Evolutionary conservation across 2,888 invertebrate species (phyloP), one percentile per base, ranked within the genome.

Genomic region (Phanerotoma sp.): DNA sequence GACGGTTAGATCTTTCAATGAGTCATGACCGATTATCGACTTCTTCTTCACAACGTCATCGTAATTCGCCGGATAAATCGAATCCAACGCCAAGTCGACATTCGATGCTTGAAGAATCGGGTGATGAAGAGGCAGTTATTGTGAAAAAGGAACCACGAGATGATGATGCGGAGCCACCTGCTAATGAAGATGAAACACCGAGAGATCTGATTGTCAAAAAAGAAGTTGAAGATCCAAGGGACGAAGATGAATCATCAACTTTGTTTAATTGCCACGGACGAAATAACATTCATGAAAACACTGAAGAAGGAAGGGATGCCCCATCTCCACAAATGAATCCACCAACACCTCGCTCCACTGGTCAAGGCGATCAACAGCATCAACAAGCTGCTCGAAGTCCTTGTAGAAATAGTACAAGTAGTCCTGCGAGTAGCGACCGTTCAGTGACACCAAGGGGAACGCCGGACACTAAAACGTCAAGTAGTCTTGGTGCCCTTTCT

Each of bases 401-500:
- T 1, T 82, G 83, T 64, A 70, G 83, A 58, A 83, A 82, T 67
- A 83, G 75, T 72, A 85, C 82, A 33, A 79, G 80, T 63, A 91
- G 91, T 77, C 91, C 91, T 0, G 86, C 86, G 16, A 89, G 89
- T 67, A 83, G 83, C 62, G 91, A 91, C 66, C 84, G 90, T 46
- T 91, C 90, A 1, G 86, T 83, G 2, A 91, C 91, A 2, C 91
- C 88, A 3, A 82, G 87, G 42, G 86, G 87, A 58, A 80, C 81
- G 7, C 84, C 84, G 32, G 81, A 83, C 56, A 82, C 82, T 2
- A 77, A 77, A 52, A 82, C 83, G 9, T 79, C 81, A 28, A 80
- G 81, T 42, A 90, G 90, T 68, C 79, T 93, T 48, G 90, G 91
- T 15, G 93, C 93, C 1, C 79, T 93, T 3, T 92, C 92, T 16